Conservation (phyloP, 2,888 invertebrate species). For the Synanthedon andrenaeformis region DNA sequence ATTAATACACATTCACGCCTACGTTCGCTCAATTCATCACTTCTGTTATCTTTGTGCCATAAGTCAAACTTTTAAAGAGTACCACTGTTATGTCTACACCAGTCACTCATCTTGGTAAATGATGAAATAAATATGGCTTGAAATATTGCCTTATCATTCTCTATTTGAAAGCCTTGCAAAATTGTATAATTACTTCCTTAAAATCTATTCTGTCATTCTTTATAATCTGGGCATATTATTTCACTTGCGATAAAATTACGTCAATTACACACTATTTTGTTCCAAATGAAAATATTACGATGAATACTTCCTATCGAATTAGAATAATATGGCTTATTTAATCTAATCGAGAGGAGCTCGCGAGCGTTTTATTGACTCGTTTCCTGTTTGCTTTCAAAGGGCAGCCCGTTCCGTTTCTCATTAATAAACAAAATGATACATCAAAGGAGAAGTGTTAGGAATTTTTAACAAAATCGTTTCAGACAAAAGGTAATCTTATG, state of each 20-base stretch:
- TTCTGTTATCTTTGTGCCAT: conserved; percentile 15
- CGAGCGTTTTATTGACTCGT: conserved; percentile 28
- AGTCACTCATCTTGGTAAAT: conserved; percentile 23
- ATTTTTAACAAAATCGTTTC: conserved; percentile 20
- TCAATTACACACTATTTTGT: conserved; percentile 5
- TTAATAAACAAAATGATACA: conserved; percentile 47
- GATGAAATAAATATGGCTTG: conserved; percentile 33
- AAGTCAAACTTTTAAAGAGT: conserved; percentile 15
- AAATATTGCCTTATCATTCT: conserved; percentile 28
- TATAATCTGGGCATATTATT: conserved; percentile 12
- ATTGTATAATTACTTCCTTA: conserved; percentile 30
- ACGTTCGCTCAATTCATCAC: conserved; percentile 29
- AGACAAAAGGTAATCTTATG: conserved; percentile 3
- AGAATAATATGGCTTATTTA: not conserved
- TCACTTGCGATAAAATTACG: conserved; percentile 4
- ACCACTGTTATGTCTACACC: conserved; percentile 20
- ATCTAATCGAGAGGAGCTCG: not conserved
- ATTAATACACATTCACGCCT: conserved; percentile 31
- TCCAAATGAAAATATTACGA: not conserved
- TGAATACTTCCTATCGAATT: not conserved
- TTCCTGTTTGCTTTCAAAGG: conserved; percentile 36
- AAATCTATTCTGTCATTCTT: not conserved
- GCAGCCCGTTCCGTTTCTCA: conserved; percentile 24
- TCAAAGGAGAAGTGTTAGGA: conserved; percentile 40
- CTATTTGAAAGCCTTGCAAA: conserved; percentile 19